Evolutionary conservation across 53 echinoderm and acorn worm species (phyloP), one percentile per base, ranked within the genome.

Genomic region (Holothuria leucospilota): DNA sequence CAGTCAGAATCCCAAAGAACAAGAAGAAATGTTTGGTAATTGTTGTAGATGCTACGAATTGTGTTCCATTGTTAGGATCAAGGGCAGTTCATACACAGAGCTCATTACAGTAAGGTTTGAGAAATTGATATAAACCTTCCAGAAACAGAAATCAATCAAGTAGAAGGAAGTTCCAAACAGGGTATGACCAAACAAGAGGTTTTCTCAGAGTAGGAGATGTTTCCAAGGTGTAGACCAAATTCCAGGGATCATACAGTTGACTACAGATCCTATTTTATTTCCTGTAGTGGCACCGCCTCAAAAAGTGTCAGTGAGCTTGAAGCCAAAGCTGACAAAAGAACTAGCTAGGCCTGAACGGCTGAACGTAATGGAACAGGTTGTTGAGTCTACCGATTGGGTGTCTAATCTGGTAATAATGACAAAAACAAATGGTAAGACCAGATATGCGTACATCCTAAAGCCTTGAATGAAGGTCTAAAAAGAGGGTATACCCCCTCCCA

Each of bases 371-470:
- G 82, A 63, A 51, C 89, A 86, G 69, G 89, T 86, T 16, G 66
- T 38, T 69, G 89, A 86, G 62, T n/a, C n/a, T n/a, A n/a, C n/a
- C n/a, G n/a, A n/a, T n/a, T n/a, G n/a, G n/a, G n/a, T n/a, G n/a
- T n/a, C n/a, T n/a, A n/a, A n/a, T n/a, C n/a, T n/a, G n/a, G n/a
- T n/a, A n/a, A n/a, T n/a, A n/a, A n/a, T n/a, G 16, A 62, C 23
- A 14, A 93, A 90, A 82, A 72, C 88, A 51, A 93, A 71, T 74
- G 90, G 88, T 24, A 90, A 90, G 64, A 21, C 85, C 8, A 68
- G 90, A 74, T 92, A 41, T 89, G 92, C 65, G 86, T 92, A n/a
- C 73, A 92, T 75, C 86, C 92, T 13, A 59, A 74, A 71, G 86
- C 64, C 28, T 66, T 91, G 26, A 91, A 91, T 42, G 78, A 49